Base-by-base conservation (phyloP, 2,888 invertebrate genomes). In the Drosophila tripunctata region DNA sequence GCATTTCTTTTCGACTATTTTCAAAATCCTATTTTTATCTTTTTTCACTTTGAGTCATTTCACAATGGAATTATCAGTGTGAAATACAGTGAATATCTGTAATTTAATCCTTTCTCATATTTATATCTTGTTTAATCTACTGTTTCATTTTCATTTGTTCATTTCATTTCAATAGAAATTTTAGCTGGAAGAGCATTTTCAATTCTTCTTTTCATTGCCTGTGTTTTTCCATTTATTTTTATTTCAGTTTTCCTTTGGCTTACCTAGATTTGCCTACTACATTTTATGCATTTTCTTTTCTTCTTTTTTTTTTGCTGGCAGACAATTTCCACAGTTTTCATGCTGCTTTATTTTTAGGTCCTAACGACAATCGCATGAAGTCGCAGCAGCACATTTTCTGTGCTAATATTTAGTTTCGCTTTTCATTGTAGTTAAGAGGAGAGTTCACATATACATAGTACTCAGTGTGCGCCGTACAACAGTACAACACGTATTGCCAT, bases 331-430 rank as follows among this genome's bases (percentile, higher is more conserved):
- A 63, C 43, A 43, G 48, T 62, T 60, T 74, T 58, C 33, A 43
- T 60, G 73, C 21, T 31, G 45, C 30, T 74, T 55, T 40, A 15
- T 35, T 31, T 35, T 10, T n/a, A n/a, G n/a, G n/a, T n/a, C n/a
- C 19, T 4, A 62, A 36, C 56, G 58, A 24, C 52, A 56, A 50
- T 44, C 43, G 31, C 60, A 57, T 54, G 54, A n/a, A 43, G 43
- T 30, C n/a, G n/a, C n/a, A 35, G 15, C 40, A 21, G 24, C 50
- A 71, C 27, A 62, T 57, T 68, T 83, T 52, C 45, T 55, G 63
- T 73, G 73, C 64, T 67, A 72, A 75, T 65, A 57, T 50, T 50
- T 70, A 71, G 66, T 81, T 75, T 81, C 87, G 84, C 81, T 81
- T 81, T 81, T 87, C 68, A 69, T 77, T 75, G 63, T n/a, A 75